Evolutionary conservation across 1,140 invertebrate species (phyloP).

Genomic region (Lepidurus apus): DNA sequence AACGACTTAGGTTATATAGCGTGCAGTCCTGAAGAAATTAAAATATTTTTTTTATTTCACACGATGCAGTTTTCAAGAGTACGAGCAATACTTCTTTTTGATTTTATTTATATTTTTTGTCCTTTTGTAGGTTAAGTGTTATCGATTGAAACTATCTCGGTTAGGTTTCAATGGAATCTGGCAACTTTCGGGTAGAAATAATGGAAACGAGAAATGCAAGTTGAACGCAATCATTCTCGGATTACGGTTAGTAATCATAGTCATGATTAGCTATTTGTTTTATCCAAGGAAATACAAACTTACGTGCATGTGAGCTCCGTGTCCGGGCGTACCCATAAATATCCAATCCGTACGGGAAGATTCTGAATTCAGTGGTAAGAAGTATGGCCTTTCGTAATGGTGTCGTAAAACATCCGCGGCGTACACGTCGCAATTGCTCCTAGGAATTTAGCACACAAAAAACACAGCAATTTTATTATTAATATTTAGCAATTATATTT

Average conservation of each 20-base stretch:
- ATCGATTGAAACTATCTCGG: no score
- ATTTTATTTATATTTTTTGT: no score
- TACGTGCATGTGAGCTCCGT: conserved; percentile 91
- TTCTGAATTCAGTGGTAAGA: conserved; percentile 63
- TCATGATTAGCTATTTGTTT: no score
- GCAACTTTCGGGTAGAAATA: no score
- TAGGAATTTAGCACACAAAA: conserved; percentile 40
- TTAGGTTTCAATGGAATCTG: no score
- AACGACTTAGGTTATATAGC: not conserved
- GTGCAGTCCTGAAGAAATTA: not conserved
- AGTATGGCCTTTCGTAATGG: conserved; percentile 80
- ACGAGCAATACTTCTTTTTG: no score
- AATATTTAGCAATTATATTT: conserved; percentile 14
- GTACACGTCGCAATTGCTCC: conserved; percentile 83
- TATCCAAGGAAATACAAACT: conserved; percentile 43
- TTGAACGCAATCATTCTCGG: no score
- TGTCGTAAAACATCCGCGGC: conserved; percentile 66
- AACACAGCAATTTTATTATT: not conserved
- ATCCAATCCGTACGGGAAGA: conserved; percentile 74
- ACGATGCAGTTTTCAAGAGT: not conserved
- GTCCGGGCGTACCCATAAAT: conserved; percentile 88
- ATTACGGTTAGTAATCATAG: no score
- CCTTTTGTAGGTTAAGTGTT: no score
- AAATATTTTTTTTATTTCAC: no score
- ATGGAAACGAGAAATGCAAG: no score